A percentile compares a stretch with the other conserved stretches of the same genome.
Evolutionary conservation across 2,113 vertebrate genomes (phyloP).

Genomic region (Chaetodon trifascialis): DNA sequence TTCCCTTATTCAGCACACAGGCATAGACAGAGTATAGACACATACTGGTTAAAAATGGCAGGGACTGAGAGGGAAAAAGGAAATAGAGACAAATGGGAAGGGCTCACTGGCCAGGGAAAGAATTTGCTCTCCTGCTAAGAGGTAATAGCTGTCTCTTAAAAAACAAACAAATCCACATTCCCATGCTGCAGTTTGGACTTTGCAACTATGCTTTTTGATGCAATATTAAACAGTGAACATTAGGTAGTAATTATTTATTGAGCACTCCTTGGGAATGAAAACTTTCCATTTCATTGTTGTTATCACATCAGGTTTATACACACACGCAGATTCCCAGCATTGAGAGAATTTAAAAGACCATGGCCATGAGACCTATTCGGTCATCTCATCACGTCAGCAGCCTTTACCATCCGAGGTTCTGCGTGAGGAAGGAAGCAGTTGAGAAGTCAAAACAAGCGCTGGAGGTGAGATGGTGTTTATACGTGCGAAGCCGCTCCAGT

Average conservation of each 20-base stretch:
- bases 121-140: constrained; percentile 30
- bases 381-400: neutral
- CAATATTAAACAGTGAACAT: constrained; percentile 11
- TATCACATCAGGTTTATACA: neutral
- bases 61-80: neutral
- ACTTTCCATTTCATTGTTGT: neutral
- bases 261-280: neutral
- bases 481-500: constrained; percentile 23
- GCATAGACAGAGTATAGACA: neutral
- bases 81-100: neutral
- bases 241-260: neutral
- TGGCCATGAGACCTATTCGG: neutral
- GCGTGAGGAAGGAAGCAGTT: neutral
- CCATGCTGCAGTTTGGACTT: neutral
- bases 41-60: constrained; percentile 13
- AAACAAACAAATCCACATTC: constrained; percentile 11
- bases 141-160: constrained; percentile 9
- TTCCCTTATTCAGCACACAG: neutral
- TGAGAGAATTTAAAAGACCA: neutral
- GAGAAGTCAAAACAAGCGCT: constrained; percentile 19
- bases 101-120: constrained; percentile 1
- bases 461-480: constrained; percentile 54
- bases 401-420: neutral
- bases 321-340: neutral
- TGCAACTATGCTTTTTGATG: neutral